These are phyloP conservation scores for Drosophila cracens DNA, from an alignment of 2,888 invertebrate species.

Conservation along the genomic window DNA sequence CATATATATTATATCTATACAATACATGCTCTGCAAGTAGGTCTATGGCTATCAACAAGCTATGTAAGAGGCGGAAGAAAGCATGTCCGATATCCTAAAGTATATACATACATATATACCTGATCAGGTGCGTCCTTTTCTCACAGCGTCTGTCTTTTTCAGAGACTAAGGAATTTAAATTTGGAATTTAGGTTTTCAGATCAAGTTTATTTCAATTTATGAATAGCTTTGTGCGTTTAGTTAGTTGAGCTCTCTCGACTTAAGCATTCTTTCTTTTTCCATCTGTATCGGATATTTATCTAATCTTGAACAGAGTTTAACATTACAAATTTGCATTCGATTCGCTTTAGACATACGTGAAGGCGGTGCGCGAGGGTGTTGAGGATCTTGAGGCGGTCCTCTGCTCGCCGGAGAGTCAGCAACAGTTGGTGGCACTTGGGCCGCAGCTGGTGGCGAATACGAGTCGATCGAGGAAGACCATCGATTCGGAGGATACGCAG, in stretches of 20 bases:
- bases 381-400: conserved; percentile 91
- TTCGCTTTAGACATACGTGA: conserved; percentile 88
- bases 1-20: background rate
- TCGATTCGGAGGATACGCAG: conserved; percentile 93
- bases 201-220: no score
- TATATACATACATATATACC: background rate
- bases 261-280: background rate
- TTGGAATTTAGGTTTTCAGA: background rate
- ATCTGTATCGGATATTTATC: background rate
- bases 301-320: background rate
- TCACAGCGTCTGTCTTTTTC: no score
- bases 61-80: background rate
- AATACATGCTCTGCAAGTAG: background rate
- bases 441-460: conserved; percentile 91
- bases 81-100: background rate
- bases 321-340: background rate
- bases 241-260: background rate
- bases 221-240: no score
- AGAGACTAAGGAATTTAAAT: background rate
- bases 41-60: background rate
- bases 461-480: conserved; percentile 91
- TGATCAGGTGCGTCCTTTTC: background rate
- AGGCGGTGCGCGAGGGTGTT: conserved; percentile 88
- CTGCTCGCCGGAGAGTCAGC: conserved; percentile 87
- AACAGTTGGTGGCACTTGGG: conserved; percentile 88